Percentiles rank a stretch among this genome's conserved stretches.
Conservation (phyloP, 2,888 invertebrate species). For the Aporophyla nigra region DNA sequence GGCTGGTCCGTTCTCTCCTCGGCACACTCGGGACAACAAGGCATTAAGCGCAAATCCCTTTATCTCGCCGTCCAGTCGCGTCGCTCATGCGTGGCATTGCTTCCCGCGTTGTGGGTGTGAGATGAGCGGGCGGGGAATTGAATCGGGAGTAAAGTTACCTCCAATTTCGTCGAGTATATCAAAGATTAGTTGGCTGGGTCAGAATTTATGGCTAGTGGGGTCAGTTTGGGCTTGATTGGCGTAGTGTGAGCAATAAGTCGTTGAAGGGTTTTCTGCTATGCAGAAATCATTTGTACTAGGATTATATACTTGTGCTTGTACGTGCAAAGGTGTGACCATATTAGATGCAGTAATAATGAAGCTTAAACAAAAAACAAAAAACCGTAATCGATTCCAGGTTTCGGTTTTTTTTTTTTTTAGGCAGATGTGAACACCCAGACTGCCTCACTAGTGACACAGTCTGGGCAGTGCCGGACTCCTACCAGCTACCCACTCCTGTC, state of each 20-base stretch:
- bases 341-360: neutral
- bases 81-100: conserved; percentile 75
- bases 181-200: conserved; percentile 34
- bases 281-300: neutral
- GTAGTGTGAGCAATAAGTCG: neutral
- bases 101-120: conserved; percentile 57
- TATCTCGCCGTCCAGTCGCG: conserved; percentile 75
- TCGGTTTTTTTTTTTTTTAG: too few relatives aligned
- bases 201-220: conserved; percentile 33
- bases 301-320: neutral
- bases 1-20: conserved; percentile 48
- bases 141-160: conserved; percentile 44
- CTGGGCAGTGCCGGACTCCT: too few relatives aligned
- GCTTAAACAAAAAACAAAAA: too few relatives aligned
- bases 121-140: conserved; percentile 55
- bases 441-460: too few relatives aligned
- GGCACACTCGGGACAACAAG: conserved; percentile 67
- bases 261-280: neutral
- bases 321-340: neutral
- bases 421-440: too few relatives aligned
- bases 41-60: conserved; percentile 77
- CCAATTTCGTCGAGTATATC: conserved; percentile 43
- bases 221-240: conserved; percentile 30
- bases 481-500: too few relatives aligned
- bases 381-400: too few relatives aligned